Conservation (phyloP, 2,888 invertebrate species). For the Nomada fabriciana region DNA sequence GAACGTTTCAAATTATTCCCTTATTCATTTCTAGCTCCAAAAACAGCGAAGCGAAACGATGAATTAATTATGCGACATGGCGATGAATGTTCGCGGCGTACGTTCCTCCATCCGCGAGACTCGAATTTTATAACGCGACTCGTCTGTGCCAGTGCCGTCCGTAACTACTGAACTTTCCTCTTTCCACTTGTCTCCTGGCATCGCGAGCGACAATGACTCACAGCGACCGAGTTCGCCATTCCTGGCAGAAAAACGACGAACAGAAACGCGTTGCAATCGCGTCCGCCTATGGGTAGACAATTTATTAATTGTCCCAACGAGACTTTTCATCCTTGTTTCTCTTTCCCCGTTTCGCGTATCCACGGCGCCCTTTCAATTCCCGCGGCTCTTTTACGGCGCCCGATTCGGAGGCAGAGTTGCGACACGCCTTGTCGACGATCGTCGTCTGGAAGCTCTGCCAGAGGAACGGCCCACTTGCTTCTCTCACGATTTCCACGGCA, state of each 20-base stretch:
- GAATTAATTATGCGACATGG: constrained; percentile 29
- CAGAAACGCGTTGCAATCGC: constrained; percentile 46
- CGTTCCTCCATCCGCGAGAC: constrained; percentile 45
- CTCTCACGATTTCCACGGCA: constrained; percentile 25
- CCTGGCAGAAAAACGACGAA: constrained; percentile 64
- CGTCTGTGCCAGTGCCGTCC: constrained; percentile 24
- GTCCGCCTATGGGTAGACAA: constrained; percentile 67
- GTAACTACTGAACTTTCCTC: constrained; percentile 48
- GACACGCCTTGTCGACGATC: constrained; percentile 49
- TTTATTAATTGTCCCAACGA: constrained; percentile 74
- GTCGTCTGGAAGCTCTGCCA: constrained; percentile 55
- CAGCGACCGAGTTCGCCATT: constrained; percentile 77
- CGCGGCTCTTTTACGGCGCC: constrained; percentile 67
- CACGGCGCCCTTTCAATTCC: neutral
- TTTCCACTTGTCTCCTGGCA: constrained; percentile 30
- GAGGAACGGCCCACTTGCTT: constrained; percentile 38
- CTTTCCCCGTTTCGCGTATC: neutral
- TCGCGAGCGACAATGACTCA: constrained; percentile 73
- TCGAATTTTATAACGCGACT: constrained; percentile 62
- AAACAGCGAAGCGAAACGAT: neutral
- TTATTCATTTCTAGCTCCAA: no score
- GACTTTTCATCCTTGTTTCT: constrained; percentile 30
- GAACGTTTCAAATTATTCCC: neutral
- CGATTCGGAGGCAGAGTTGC: constrained; percentile 64
- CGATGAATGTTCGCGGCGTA: constrained; percentile 26